Conservation (phyloP, 2,113 vertebrate genomes). For the Tychaedon coryphoeus region DNA sequence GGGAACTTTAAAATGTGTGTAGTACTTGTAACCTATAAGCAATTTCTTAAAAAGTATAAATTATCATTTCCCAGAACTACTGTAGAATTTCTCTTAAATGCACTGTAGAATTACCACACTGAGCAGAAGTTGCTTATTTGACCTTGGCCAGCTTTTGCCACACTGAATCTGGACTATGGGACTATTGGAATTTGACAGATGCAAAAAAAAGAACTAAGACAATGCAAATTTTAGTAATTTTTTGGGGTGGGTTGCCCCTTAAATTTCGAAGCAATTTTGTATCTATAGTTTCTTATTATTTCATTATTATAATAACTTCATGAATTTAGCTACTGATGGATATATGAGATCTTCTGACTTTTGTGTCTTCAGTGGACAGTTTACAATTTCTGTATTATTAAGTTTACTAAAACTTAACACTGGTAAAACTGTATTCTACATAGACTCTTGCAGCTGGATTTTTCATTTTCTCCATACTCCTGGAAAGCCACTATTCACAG, state of each 20-base stretch:
- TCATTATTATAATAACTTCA: background rate
- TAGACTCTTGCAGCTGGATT: background rate
- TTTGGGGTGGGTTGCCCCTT: background rate
- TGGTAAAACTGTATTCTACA: rapidly evolving
- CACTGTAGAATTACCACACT: background rate
- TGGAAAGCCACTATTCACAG: background rate
- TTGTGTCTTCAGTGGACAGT: background rate
- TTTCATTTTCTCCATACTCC: background rate
- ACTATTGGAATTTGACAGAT: background rate
- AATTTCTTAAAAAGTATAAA: background rate
- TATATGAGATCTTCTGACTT: background rate
- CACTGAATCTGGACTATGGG: background rate
- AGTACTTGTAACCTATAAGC: background rate
- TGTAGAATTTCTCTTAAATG: background rate
- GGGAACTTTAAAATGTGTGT: background rate
- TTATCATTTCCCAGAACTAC: background rate
- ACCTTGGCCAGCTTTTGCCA: background rate
- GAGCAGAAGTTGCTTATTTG: background rate
- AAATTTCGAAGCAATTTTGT: background rate
- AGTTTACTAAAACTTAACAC: background rate
- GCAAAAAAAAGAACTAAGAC: background rate
- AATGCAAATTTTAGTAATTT: background rate
- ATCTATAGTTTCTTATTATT: background rate
- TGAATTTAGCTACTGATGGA: background rate
- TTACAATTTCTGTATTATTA: background rate